Conservation (phyloP, 2,113 vertebrate species). For the Phrynosoma platyrhinos region DNA sequence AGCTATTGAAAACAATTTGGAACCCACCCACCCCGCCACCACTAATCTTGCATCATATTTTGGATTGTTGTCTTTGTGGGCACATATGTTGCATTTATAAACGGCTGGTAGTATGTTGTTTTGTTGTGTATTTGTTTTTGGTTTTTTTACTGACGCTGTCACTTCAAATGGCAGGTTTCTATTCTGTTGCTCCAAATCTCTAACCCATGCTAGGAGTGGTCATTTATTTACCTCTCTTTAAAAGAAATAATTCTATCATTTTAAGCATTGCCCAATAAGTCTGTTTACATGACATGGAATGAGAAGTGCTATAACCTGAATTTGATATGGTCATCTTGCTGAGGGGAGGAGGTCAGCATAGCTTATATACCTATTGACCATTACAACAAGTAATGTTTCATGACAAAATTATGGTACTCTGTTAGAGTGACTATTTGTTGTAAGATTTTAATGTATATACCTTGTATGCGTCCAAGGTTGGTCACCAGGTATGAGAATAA, state of each 20-base stretch:
- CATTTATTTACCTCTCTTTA: not conserved
- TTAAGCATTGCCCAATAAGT: not conserved
- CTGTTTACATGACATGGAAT: not conserved
- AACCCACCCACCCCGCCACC: not conserved
- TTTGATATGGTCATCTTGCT: not conserved
- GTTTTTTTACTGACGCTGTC: not conserved
- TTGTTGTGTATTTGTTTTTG: no score
- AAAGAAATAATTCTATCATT: not conserved
- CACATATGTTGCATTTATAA: constrained; percentile 11
- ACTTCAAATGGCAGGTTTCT: not conserved
- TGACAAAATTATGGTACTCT: not conserved
- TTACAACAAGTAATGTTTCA: not conserved
- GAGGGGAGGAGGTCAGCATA: not conserved
- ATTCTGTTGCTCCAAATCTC: no score
- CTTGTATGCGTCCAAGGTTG: not conserved
- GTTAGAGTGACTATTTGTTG: no score
- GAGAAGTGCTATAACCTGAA: not conserved
- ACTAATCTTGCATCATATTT: not conserved
- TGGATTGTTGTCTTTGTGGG: not conserved
- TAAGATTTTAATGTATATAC: not conserved
- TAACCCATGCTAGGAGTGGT: not conserved
- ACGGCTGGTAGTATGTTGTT: not conserved
- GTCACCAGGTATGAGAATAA: not conserved
- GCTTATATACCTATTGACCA: not conserved
- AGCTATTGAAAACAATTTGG: not conserved